Conservation (phyloP, 2,113 vertebrate species). For the Tetrao urogallus region DNA sequence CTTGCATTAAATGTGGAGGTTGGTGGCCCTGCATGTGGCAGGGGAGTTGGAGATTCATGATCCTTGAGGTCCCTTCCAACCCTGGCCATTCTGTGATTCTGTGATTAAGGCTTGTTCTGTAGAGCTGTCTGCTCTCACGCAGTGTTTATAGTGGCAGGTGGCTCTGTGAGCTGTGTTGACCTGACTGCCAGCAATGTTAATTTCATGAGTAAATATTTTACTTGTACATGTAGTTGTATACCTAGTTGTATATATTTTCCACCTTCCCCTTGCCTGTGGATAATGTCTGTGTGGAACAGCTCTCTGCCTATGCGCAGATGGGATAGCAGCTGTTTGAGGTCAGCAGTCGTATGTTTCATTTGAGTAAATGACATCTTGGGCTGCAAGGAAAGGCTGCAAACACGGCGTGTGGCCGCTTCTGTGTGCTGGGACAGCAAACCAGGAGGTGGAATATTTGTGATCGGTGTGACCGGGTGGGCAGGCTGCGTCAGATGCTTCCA, state of each 20-base stretch:
- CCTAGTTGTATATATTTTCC: neutral
- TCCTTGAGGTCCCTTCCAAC: no score
- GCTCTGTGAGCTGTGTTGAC: neutral
- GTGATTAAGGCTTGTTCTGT: neutral
- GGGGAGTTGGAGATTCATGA: no score
- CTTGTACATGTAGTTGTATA: neutral
- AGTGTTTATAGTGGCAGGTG: neutral
- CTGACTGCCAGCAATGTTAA: neutral
- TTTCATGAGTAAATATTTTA: neutral
- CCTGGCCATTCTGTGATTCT: no score
- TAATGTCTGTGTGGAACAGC: rapidly evolving
- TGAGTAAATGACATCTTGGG: neutral
- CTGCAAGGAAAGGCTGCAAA: neutral
- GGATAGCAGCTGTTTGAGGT: neutral
- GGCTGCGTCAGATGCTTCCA: neutral
- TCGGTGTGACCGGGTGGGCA: neutral
- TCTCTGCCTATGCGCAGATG: neutral
- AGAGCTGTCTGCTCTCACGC: rapidly evolving
- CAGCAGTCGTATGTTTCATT: neutral
- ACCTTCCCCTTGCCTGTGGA: neutral
- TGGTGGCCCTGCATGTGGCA: no score
- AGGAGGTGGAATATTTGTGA: rapidly evolving
- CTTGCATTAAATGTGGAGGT: no score
- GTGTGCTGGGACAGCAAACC: neutral
- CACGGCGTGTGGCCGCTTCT: neutral